Evolutionary conservation across 2,888 invertebrate species (phyloP), one percentile per base, ranked within the genome.

Genomic region (Cryptops parisi): DNA sequence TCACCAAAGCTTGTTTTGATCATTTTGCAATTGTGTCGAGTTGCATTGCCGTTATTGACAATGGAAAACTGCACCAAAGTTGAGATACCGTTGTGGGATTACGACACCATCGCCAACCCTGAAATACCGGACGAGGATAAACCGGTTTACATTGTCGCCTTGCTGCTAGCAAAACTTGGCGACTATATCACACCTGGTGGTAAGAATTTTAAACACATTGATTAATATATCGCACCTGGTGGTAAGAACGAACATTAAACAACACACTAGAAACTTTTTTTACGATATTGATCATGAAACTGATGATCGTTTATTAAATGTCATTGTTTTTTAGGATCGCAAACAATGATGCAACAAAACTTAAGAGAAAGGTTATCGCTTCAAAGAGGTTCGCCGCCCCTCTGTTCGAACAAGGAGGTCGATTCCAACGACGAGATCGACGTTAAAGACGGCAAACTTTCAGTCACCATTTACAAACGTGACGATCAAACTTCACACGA

Each of bases 151-250:
- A 68, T 70, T 48, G 65, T 66, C 46, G 64, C 64, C 44, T 62
- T 69, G 22, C 60, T 69, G 19, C 61, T 69, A 47, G 67, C 67
- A 19, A 68, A 69, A 53, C 62, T 70, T 17, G 69, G 68, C 2
- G 70, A 70, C 57, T 69, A 67, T 55, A 60, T 69, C 3, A 67
- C 69, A 26, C 68, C 69, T 52, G 68, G 69, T 64, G 41, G 9
- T 19, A 23, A 40, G 17, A 5, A 3, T 40, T 40, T 2, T 2
- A 1, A 5, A 19, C 21, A 19, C 21, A 19, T 40, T 40, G 3
- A 19, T 40, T 40, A 19, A 19, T 40, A 4, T 4, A 40, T 40
- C n/a, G n/a, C n/a, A n/a, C n/a, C n/a, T n/a, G n/a, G n/a, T n/a
- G n/a, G n/a, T n/a, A n/a, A n/a, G n/a, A n/a, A n/a, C n/a, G n/a